Evolutionary conservation across 2,797 vertebrate species (phyloP).

Genomic region (Numenius phaeopus): DNA sequence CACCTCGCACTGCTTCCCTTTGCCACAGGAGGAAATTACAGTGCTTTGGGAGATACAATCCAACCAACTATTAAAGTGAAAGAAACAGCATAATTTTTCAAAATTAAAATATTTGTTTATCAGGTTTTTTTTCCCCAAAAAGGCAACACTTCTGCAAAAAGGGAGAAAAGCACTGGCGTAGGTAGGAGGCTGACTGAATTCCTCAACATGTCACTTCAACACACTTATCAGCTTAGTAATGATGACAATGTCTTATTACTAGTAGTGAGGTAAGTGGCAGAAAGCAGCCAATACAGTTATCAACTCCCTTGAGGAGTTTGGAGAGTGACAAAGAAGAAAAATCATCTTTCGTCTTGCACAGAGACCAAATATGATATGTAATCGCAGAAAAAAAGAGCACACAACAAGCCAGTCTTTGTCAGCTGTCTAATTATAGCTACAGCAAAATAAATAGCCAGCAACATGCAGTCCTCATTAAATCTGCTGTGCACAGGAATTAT

Average conservation of each 20-base stretch:
- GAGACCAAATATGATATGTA: constrained; percentile 36
- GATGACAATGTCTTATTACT: constrained; percentile 23
- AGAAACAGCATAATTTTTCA: not conserved
- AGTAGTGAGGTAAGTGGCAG: constrained; percentile 61
- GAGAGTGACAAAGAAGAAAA: constrained; percentile 57
- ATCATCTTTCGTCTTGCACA: constrained; percentile 20
- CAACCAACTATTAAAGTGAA: not conserved
- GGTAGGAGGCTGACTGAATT: constrained; percentile 1
- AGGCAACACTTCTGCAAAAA: not conserved
- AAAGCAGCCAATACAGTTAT: constrained; percentile 50
- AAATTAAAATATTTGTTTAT: not conserved
- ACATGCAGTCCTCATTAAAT: constrained; percentile 36
- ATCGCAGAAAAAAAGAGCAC: not conserved
- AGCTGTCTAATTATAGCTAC: constrained; percentile 58
- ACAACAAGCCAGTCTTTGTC: constrained; percentile 22
- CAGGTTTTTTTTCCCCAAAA: not conserved
- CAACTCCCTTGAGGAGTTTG: constrained; percentile 45
- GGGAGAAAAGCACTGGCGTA: not conserved
- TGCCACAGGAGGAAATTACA: fast-evolving
- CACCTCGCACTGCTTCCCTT: not conserved
- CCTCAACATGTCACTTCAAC: not conserved
- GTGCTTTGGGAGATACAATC: not conserved
- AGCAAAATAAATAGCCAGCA: constrained; percentile 11
- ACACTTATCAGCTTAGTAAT: constrained; percentile 20
- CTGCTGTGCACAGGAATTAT: not conserved